Conservation (phyloP, 2,113 vertebrate species). For the Hiodon tergisus region DNA sequence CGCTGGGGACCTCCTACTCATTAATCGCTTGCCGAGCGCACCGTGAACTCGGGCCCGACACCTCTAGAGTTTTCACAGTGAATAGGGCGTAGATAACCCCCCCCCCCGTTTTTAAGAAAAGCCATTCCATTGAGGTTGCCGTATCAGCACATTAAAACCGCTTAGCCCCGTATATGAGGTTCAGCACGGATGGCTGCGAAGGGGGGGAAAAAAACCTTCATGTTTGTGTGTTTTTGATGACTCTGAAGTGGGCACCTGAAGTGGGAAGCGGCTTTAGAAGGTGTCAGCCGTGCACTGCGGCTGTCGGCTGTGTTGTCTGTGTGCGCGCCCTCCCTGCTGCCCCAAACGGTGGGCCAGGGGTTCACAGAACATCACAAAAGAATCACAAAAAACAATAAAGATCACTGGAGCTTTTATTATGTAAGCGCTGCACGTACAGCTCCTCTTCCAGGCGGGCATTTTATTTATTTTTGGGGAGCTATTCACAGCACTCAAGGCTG, state of each 20-base stretch:
- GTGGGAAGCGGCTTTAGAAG: not conserved
- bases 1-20: not conserved
- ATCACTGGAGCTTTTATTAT: too few species aligned
- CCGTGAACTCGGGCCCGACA: not conserved
- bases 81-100: too few species aligned
- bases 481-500: too few species aligned
- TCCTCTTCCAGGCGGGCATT: too few species aligned
- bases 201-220: too few species aligned
- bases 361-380: too few species aligned
- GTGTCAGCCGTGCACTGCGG: not conserved
- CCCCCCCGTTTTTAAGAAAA: not conserved
- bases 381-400: too few species aligned
- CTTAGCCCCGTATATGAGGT: not conserved
- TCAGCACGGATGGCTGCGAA: not conserved
- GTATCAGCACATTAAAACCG: not conserved
- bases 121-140: not conserved
- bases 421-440: too few species aligned
- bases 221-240: not conserved
- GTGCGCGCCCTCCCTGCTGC: too few species aligned
- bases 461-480: too few species aligned
- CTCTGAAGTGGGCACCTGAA: not conserved
- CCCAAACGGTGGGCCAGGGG: too few species aligned
- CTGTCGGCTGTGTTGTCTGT: not conserved
- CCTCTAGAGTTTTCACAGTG: too few species aligned
- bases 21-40: constrained; percentile 6